Conservation (phyloP, 2,797 vertebrate genomes). For the Cheirogaleus major region DNA sequence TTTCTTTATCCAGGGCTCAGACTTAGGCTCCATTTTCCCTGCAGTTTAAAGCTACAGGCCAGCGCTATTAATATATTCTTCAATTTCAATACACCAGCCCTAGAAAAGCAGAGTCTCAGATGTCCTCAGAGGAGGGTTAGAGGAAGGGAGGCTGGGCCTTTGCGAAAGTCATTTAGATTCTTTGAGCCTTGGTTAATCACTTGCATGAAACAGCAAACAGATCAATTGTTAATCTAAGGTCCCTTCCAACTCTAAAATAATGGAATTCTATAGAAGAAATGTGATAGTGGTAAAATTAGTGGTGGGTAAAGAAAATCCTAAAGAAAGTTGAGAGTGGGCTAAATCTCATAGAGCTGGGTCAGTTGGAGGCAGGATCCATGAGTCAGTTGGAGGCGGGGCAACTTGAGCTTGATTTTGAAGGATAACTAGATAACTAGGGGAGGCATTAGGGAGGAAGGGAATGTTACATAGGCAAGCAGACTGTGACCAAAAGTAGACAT, state of each 20-base stretch:
- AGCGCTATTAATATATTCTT: neutral
- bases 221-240: neutral
- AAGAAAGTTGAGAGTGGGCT: neutral
- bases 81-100: neutral
- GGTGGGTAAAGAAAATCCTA: neutral
- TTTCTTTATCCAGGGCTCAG: neutral
- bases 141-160: neutral
- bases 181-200: neutral
- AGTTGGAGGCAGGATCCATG: neutral
- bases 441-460: neutral
- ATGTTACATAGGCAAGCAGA: neutral
- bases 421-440: neutral
- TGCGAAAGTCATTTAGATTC: neutral
- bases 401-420: neutral
- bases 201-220: neutral
- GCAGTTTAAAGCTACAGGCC: neutral
- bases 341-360: neutral
- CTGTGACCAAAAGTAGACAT: neutral
- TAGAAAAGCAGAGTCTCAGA: neutral
- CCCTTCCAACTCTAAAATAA: neutral
- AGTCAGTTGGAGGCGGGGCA: neutral
- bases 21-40: neutral
- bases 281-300: neutral
- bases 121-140: neutral
- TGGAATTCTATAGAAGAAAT: neutral